Evolutionary conservation across 2,113 vertebrate species (phyloP), one percentile per base, ranked within the genome.

Genomic region (Spilogale gracilis): DNA sequence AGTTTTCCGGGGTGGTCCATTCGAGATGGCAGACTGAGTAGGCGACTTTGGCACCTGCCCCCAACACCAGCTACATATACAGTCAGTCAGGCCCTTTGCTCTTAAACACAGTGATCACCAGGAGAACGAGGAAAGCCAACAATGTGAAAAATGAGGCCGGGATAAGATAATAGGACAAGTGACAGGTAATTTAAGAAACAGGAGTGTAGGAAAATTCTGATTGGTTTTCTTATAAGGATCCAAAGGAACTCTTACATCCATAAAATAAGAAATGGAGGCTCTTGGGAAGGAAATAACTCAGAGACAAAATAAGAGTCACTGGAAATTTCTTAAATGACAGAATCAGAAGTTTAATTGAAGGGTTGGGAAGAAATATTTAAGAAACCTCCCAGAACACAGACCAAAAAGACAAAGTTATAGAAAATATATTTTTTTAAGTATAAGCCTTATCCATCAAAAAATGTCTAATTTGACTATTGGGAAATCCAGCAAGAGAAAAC

Each of bases 171-270:
- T n/a, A 78, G 13, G 32, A 52, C 83, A 91, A 85, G 23, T 61
- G 43, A 65, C 21, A 73, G 52, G 20, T 88, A 69, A 73, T 79
- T 95, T 91, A 83, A 90, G 60, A 93, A 92, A 71, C 45, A 97
- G 54, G 11, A 79, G 54, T 16, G 50, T 81, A 12, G 32, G 74
- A 82, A 86, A 85, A 92, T 43, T 50, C 65, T 58, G 45, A 83
- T 43, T 50, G 43, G 6, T 88, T 87, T 91, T 82, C 52, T 71
- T 78, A 10, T 32, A 78, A 78, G 87, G 82, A 81, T 58, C 56
- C 18, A 71, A 79, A 58, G 30, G 20, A 63, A 30, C 18, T 69
- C 18, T 38, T 58, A 4, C 20, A 38, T 85, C 7, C 38, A 38
- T 69, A 54, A 80, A 89, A 27, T 71, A 94, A 65, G 87, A 93